These are phyloP conservation scores for Hoplostethus mediterraneus DNA, from an alignment of 2,797 vertebrate species.

Conservation along the genomic window DNA sequence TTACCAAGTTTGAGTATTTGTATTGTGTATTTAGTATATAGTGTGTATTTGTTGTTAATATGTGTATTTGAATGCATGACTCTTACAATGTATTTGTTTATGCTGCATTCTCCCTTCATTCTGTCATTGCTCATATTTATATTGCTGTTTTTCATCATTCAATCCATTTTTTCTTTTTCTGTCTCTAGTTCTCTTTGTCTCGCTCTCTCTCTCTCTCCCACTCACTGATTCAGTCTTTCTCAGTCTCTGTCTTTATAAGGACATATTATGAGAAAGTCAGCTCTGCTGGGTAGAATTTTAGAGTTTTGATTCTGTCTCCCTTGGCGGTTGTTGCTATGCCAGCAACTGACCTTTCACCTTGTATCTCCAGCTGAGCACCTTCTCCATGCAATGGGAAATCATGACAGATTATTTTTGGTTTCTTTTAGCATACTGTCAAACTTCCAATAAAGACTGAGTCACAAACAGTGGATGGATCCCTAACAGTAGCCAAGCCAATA, in stretches of 20 bases:
- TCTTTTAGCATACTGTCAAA: too few relatives aligned
- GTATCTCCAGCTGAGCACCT: constrained; percentile 57
- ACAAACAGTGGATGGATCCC: too few relatives aligned
- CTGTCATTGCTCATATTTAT: constrained; percentile 19
- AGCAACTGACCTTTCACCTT: constrained; percentile 68
- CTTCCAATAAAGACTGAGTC: too few relatives aligned
- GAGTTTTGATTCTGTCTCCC: constrained; percentile 58
- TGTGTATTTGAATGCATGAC: background rate
- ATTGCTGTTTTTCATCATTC: constrained; percentile 25
- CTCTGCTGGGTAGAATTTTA: constrained; percentile 60
- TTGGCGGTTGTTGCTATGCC: constrained; percentile 65
- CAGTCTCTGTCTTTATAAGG: constrained; percentile 76
- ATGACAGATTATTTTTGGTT: background rate
- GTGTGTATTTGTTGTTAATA: constrained; percentile 3
- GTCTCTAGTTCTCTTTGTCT: background rate
- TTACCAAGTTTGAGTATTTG: constrained; percentile 1
- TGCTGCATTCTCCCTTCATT: constrained; percentile 11
- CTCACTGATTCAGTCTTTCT: background rate
- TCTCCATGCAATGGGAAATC: constrained; percentile 19
- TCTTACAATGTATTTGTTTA: constrained; percentile 37
- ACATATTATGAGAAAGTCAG: constrained; percentile 51
- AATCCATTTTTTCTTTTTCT: constrained; percentile 14
- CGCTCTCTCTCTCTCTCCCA: constrained; percentile 46
- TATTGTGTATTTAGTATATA: constrained; percentile 2
- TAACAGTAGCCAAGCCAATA: too few relatives aligned